phyloP scores from a whole-genome alignment of 2,888 invertebrate species.

The Eucera pruinosa region DNA sequence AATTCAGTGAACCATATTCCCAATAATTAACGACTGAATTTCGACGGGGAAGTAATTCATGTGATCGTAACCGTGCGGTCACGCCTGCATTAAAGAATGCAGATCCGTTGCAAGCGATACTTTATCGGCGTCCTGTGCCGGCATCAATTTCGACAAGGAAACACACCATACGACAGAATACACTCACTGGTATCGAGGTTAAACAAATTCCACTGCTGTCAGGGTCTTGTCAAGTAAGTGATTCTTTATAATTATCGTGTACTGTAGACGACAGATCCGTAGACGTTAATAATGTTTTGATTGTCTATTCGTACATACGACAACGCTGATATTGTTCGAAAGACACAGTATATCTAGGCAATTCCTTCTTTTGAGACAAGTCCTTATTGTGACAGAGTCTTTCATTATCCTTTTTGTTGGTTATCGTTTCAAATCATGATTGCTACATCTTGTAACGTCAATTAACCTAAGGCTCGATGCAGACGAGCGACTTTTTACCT shows the following conservation, averaged over 20 bases:
- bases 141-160: conserved; percentile 36
- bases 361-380: too few species aligned
- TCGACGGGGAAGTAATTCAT: conserved; percentile 5
- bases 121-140: conserved; percentile 51
- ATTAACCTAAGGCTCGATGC: too few species aligned
- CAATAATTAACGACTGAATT: background rate
- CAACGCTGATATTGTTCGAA: background rate
- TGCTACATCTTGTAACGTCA: too few species aligned
- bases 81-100: conserved; percentile 53
- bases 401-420: background rate
- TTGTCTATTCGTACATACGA: background rate
- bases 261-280: background rate
- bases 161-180: background rate
- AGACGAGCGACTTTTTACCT: too few species aligned
- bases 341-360: background rate
- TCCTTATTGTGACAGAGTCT: background rate
- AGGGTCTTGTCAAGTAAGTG: conserved; percentile 40
- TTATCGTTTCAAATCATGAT: too few species aligned
- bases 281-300: background rate
- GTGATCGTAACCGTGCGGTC: conserved; percentile 19
- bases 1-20: background rate
- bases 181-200: conserved; percentile 23
- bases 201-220: conserved; percentile 3
- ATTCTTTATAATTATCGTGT: background rate
- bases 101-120: conserved; percentile 37